Conservation (phyloP, 2,888 invertebrate genomes). For the Ochropacha duplaris region DNA sequence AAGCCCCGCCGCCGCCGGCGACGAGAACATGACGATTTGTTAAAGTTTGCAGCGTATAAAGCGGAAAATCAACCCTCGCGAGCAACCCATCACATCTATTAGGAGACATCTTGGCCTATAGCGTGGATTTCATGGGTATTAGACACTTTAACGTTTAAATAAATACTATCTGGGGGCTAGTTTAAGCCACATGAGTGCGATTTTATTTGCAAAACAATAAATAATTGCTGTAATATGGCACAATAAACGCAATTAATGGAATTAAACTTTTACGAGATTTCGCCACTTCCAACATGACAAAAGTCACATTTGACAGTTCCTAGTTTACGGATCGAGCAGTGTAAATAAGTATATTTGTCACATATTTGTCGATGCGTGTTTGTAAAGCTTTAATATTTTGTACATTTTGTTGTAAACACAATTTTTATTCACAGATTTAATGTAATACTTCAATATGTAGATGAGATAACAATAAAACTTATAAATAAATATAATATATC, state of each 20-base stretch:
- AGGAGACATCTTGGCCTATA: conserved; percentile 68
- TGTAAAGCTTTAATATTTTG: no score
- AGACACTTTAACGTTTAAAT: conserved; percentile 31
- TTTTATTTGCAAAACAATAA: conserved; percentile 45
- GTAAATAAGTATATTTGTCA: not conserved
- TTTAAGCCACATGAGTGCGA: conserved; percentile 54
- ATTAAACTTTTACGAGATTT: conserved; percentile 66
- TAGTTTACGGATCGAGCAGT: not conserved
- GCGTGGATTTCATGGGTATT: conserved; percentile 50
- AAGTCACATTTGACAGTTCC: conserved; percentile 66
- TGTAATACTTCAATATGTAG: no score
- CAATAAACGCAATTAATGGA: conserved; percentile 48
- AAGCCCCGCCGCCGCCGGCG: conserved; percentile 98
- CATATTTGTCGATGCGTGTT: no score
- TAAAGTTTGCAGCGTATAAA: conserved; percentile 94
- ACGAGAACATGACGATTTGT: conserved; percentile 97
- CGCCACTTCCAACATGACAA: conserved; percentile 81
- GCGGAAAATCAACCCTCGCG: conserved; percentile 95
- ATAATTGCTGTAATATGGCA: conserved; percentile 54
- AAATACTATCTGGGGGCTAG: conserved; percentile 47
- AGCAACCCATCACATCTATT: conserved; percentile 87
- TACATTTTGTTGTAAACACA: no score
- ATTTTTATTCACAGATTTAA: no score
- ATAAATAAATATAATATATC: no score
- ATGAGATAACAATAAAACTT: no score